These are phyloP conservation scores for Microcebus tavaratra DNA, from an alignment of 2,113 vertebrate genomes.

Conservation along the genomic window DNA sequence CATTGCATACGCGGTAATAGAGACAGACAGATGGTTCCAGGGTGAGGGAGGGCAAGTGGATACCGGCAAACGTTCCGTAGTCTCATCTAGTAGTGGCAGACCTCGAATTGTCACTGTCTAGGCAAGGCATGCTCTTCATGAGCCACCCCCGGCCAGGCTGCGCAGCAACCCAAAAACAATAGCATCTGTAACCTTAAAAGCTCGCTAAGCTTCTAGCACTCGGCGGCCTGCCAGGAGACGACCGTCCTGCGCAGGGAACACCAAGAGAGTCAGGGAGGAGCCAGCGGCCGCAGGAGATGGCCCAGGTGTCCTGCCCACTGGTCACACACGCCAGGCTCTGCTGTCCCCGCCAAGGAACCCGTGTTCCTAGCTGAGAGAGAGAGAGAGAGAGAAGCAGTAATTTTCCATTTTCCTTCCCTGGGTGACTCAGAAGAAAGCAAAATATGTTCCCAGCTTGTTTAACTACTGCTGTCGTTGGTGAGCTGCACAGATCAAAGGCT, in stretches of 20 bases:
- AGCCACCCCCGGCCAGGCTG: background rate
- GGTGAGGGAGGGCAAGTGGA: background rate
- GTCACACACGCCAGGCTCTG: background rate
- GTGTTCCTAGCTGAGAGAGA: background rate
- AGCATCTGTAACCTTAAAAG: background rate
- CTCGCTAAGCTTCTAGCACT: background rate
- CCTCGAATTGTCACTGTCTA: background rate
- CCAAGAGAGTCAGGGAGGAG: background rate
- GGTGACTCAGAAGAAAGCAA: slow-evolving; percentile 39
- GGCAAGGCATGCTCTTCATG: background rate
- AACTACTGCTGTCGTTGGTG: background rate
- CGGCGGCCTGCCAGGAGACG: background rate
- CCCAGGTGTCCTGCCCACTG: slow-evolving; percentile 41
- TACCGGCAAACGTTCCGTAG: background rate
- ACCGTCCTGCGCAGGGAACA: background rate
- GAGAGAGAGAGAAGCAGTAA: background rate
- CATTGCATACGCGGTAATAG: accelerated
- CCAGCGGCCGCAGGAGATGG: accelerated
- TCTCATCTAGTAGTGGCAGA: background rate
- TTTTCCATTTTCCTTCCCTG: slow-evolving; percentile 21
- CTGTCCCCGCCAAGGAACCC: background rate
- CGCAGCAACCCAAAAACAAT: background rate
- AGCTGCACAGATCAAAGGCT: background rate
- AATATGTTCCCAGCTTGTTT: background rate
- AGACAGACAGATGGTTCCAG: slow-evolving; percentile 1